Base-by-base conservation (phyloP, 2,113 vertebrate genomes). In the Perccottus glenii region DNA sequence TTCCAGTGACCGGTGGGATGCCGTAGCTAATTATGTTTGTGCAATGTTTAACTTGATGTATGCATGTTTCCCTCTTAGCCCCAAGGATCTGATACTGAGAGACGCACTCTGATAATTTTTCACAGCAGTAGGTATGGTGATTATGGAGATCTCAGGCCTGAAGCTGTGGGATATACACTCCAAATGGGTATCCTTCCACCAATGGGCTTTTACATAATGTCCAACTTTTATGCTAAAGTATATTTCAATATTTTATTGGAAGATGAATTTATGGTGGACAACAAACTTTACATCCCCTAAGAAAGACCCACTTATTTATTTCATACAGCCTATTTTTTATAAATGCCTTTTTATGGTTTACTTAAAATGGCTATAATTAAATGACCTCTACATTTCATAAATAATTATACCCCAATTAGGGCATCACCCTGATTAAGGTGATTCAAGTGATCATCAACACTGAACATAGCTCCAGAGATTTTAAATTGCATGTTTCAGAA, bases 21-120 rank as follows among this genome's bases (percentile, higher is more conserved):
- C 82, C 77, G 77, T 76, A 86, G 74, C 80, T 92, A 85, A 91
- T 91, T 89, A 88, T 82, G 81, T 87, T 27, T 78, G 58, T 43
- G 60, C 80, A 60, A 80, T 88, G 81, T 86, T 86, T 80, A 80
- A 83, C 86, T 86, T 83, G 81, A 93, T 90, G 84, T 81, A 89
- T 89, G 85, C 88, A 64, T 87, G 81, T 83, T 90, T 83, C 55
- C 67, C 58, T 70, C 68, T 83, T 85, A 80, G 88, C 90, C 84
- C 83, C 42, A 42, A 88, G 90, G 86, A 87, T 61, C 89, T 55
- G 79, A 68, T 71, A 85, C 68, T 83, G 78, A 83, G 78, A 90
- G 84, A 90, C 69, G 86, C 62, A 43, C 81, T 89, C 81, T 92
- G 87, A 87, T 92, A 87, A 91, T 92, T 89, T 82, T 77, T 89